phyloP scores from a whole-genome alignment of 2,888 invertebrate genomes.

The Harpalus rubripes region DNA sequence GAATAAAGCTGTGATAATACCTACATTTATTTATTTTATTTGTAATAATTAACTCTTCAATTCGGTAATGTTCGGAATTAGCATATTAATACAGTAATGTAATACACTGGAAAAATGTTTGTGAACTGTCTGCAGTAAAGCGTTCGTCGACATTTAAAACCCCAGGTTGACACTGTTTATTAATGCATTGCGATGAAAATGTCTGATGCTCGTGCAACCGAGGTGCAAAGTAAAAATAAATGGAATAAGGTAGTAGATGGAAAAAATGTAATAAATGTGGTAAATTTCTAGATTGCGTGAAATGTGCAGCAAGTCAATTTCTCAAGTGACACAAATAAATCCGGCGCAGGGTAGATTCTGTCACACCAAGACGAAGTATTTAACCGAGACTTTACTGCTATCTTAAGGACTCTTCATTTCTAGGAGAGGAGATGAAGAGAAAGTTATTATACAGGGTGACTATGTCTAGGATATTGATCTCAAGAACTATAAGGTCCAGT shows the following conservation, averaged over 20 bases:
- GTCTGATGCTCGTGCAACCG: background rate
- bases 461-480: no score
- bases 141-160: constrained; percentile 11
- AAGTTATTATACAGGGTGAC: no score
- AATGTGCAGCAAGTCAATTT: constrained; percentile 45
- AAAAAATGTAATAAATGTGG: constrained; percentile 51
- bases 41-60: background rate
- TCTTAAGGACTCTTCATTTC: no score
- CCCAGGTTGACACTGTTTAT: constrained; percentile 16
- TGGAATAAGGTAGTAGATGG: constrained; percentile 25
- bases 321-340: constrained; percentile 44
- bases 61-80: background rate
- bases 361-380: background rate
- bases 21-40: no score
- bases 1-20: no score
- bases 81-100: background rate
- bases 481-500: no score
- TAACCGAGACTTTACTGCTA: no score
- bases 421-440: no score
- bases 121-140: background rate
- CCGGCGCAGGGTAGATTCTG: background rate
- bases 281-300: constrained; percentile 54
- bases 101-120: background rate
- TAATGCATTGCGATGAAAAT: constrained; percentile 23
- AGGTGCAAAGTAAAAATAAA: constrained; percentile 34